Evolutionary conservation across 2,888 invertebrate genomes (phyloP).

Genomic region (Spisula solida): DNA sequence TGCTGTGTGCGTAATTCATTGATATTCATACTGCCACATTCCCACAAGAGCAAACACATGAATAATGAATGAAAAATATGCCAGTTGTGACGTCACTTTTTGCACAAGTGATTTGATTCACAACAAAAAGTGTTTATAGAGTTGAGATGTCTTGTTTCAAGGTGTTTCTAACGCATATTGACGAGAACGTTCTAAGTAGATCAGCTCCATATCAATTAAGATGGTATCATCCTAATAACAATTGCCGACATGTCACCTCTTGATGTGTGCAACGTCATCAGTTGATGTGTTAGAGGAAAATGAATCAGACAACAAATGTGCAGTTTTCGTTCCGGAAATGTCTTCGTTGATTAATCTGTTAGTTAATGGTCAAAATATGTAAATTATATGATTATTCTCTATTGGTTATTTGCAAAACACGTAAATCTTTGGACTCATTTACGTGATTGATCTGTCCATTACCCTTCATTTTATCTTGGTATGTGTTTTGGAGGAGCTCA

Average conservation of each 20-base stretch:
- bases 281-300: background rate
- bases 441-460: too few species aligned
- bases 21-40: background rate
- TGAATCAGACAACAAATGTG: too few species aligned
- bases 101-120: background rate
- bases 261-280: background rate
- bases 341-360: background rate
- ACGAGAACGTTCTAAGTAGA: background rate
- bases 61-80: background rate
- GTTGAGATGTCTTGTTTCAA: background rate
- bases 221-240: background rate
- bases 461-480: too few species aligned
- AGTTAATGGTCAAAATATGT: background rate
- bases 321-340: too few species aligned
- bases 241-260: background rate
- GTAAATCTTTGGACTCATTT: too few species aligned
- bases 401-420: background rate
- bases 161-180: background rate
- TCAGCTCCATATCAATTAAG: background rate
- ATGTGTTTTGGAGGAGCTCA: too few species aligned
- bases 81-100: background rate
- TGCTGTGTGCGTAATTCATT: background rate
- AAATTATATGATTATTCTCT: background rate
- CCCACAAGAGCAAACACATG: background rate
- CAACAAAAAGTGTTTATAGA: background rate